Conservation (phyloP, 2,797 vertebrate genomes). For the Atherinosoma microstoma region DNA sequence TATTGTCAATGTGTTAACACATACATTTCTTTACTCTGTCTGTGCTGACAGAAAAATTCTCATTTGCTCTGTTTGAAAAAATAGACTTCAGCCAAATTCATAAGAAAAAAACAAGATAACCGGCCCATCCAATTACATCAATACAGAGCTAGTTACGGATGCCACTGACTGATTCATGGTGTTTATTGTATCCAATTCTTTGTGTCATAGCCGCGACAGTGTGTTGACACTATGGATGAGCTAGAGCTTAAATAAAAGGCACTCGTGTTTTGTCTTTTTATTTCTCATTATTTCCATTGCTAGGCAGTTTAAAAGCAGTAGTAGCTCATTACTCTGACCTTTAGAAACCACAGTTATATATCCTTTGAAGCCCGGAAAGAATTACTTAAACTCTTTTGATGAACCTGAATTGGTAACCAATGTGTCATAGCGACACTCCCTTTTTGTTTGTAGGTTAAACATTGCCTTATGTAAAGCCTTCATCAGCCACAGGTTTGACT, state of each 20-base stretch:
- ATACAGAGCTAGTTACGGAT: constrained; percentile 2
- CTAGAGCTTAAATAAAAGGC: constrained; percentile 5
- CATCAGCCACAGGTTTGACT: constrained; percentile 48
- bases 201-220: constrained; percentile 17
- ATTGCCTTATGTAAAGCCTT: constrained; percentile 77
- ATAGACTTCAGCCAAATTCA: neutral
- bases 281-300: constrained; percentile 50
- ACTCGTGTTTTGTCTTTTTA: constrained; percentile 27
- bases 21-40: neutral
- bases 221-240: constrained; percentile 13
- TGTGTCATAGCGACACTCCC: constrained; percentile 80
- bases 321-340: constrained; percentile 29
- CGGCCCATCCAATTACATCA: constrained; percentile 16
- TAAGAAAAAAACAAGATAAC: constrained; percentile 1
- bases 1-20: neutral
- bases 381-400: constrained; percentile 52
- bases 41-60: neutral
- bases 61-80: neutral
- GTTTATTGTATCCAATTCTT: constrained; percentile 22
- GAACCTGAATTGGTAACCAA: constrained; percentile 53
- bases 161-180: constrained; percentile 27
- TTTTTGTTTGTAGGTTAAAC: constrained; percentile 81
- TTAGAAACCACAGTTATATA: constrained; percentile 33
- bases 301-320: constrained; percentile 14
- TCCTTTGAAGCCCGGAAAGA: constrained; percentile 42